phyloP scores from a whole-genome alignment of 2,888 invertebrate genomes.

The Pristionchus fissidentatus region DNA sequence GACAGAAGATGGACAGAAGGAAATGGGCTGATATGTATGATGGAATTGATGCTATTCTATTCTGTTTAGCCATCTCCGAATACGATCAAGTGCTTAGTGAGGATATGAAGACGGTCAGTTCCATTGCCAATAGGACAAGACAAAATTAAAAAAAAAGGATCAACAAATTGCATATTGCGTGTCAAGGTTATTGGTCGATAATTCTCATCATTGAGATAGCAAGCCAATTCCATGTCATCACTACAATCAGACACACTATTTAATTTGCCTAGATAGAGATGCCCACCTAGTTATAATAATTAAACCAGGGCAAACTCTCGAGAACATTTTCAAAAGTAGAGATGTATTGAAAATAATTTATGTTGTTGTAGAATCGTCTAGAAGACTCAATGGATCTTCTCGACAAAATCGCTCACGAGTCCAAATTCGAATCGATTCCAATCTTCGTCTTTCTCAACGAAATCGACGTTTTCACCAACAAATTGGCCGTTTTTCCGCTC shows the following conservation, averaged over 20 bases:
- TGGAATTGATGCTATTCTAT: conserved; percentile 70
- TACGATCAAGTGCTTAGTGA: conserved; percentile 68
- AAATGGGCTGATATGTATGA: conserved; percentile 70
- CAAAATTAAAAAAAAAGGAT: too few species aligned
- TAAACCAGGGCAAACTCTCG: too few species aligned
- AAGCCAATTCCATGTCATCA: too few species aligned
- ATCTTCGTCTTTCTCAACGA: conserved; percentile 69
- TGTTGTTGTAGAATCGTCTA: conserved; percentile 61
- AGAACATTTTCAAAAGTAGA: neutral
- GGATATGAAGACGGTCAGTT: conserved; percentile 57
- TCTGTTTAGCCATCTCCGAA: conserved; percentile 68
- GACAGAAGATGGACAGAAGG: conserved; percentile 62
- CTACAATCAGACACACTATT: too few species aligned
- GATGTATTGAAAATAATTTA: too few species aligned
- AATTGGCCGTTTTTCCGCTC: conserved; percentile 60
- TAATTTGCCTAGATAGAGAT: too few species aligned
- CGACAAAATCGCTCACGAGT: conserved; percentile 58
- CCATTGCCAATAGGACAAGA: neutral
- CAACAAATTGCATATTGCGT: too few species aligned
- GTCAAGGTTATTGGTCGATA: too few species aligned
- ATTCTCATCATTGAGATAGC: too few species aligned
- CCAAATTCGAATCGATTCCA: conserved; percentile 62
- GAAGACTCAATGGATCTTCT: conserved; percentile 62
- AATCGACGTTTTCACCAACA: conserved; percentile 68
- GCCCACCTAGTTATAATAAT: too few species aligned